Percentiles rank a stretch among this genome's conserved stretches.
Evolutionary conservation across 1,140 invertebrate genomes (phyloP).

Genomic region (Heliconius hewitsoni): DNA sequence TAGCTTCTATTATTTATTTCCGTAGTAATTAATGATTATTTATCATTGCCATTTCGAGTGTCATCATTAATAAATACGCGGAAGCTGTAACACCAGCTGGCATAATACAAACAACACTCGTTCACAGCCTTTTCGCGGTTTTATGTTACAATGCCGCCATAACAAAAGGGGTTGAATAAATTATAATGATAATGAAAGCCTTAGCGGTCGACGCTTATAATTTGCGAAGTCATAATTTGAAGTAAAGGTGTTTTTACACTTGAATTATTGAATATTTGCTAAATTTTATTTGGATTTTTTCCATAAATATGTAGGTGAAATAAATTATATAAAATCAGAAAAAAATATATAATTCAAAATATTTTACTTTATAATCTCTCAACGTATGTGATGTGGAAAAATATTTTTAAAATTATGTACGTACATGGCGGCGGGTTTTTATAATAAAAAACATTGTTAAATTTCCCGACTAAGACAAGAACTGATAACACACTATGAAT

Average conservation of each 20-base stretch:
- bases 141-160: constrained; percentile 29
- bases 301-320: too few relatives aligned
- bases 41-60: not conserved
- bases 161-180: constrained; percentile 37
- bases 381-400: too few relatives aligned
- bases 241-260: not conserved
- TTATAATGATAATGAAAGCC: constrained; percentile 37
- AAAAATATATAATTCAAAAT: too few relatives aligned
- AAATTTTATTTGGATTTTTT: not conserved
- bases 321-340: not conserved
- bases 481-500: too few relatives aligned
- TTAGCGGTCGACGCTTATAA: constrained; percentile 30
- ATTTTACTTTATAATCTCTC: too few relatives aligned
- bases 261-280: not conserved
- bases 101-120: constrained; percentile 12
- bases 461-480: too few relatives aligned
- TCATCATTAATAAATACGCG: not conserved
- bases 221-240: constrained; percentile 24
- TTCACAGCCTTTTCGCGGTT: constrained; percentile 20
- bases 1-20: too few relatives aligned
- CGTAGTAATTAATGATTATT: not conserved
- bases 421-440: too few relatives aligned
- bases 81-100: constrained; percentile 5
- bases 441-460: too few relatives aligned
- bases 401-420: too few relatives aligned